Base-by-base conservation (phyloP, 1,140 invertebrate genomes). In the Ceratoteleas bidentatus region DNA sequence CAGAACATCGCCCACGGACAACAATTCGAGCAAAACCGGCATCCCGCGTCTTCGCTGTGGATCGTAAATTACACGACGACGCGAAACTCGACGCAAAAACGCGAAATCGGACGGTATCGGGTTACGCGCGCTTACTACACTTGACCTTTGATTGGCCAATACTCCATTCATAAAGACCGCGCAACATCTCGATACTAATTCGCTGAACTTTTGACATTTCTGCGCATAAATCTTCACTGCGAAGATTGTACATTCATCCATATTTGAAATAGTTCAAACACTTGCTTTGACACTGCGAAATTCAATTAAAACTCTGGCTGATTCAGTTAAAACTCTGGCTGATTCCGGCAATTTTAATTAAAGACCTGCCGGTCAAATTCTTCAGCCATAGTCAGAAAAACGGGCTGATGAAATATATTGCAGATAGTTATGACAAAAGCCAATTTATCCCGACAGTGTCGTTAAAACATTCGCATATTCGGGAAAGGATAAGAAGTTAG, bases 131-230 rank as follows among this genome's bases (percentile, higher is more conserved):
- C 11, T 57, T 4, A 24, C 34, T 49, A 49, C 56, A 74, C 53
- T 74, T 74, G 70, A 74, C 70, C 70, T 74, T 74, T 74, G 33
- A 36, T 11, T 33, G 43, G 56, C 49, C 16, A 15, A 65, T 10
- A 14, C 38, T 75, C 65, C 72, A 75, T 65, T 75, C 61, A 66
- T 40, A 49, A 13, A 15, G 6, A 65, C 13, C 10, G n/a, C 34
- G 32, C 36, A 24, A 43, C 36, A 70, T 60, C 56, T 40, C 38
- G 10, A 15, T 34, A 47, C 11, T 61, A 60, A 58, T 58, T 49
- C 16, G 52, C 10, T 36, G 50, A 54, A 45, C 68, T 61, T 57
- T 73, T 64, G 60, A 57, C 69, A 49, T 73, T 73, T 73, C 14
- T 57, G 43, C 10, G 10, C 45, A 34, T 45, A 43, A 53, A 72